These are phyloP conservation scores for Cephus spinipes DNA, from an alignment of 2,888 invertebrate species.

Conservation along the genomic window DNA sequence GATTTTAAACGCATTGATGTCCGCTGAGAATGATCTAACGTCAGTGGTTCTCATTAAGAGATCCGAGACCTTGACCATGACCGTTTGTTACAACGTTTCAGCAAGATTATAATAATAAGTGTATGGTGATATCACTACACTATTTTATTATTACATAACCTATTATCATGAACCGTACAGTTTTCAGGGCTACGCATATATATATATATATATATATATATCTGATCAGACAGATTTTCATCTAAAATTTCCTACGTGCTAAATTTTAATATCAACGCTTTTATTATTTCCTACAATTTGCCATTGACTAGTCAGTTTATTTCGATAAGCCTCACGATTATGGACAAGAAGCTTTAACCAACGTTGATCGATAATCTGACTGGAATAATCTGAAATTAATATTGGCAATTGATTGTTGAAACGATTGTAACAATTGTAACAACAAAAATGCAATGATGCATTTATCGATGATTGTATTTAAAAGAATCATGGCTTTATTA, in stretches of 20 bases:
- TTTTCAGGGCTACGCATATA: neutral
- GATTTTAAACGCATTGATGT: neutral
- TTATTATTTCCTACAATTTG: neutral
- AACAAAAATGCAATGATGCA: neutral
- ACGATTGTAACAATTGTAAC: neutral
- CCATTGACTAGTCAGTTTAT: neutral
- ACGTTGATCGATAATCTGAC: neutral
- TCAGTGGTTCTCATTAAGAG: conserved; percentile 2
- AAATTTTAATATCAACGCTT: neutral
- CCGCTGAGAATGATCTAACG: neutral
- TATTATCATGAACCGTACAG: neutral
- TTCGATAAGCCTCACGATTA: neutral
- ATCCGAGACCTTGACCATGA: neutral
- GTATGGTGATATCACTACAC: neutral
- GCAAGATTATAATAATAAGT: neutral
- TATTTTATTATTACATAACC: neutral
- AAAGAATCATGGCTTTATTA: neutral
- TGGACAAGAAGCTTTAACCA: neutral
- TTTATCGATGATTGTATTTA: neutral
- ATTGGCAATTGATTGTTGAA: neutral
- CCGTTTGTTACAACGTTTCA: neutral
- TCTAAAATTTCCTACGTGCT: neutral
- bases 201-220: neutral
- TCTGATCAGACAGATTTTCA: neutral
- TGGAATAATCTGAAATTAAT: neutral